phyloP scores from a whole-genome alignment of 2,888 invertebrate genomes.

The Cerceris rybyensis region DNA sequence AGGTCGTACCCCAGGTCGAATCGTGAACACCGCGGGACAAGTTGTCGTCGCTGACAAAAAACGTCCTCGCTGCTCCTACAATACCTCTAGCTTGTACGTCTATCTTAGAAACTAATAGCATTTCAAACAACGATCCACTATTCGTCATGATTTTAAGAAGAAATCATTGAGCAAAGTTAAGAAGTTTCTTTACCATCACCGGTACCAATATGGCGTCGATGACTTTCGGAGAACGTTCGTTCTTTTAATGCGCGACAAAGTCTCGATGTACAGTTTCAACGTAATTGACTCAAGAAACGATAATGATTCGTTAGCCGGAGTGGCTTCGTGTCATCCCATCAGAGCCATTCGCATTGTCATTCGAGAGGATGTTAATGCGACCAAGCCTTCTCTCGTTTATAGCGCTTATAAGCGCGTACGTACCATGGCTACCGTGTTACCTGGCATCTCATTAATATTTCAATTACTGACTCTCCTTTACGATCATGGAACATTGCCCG shows the following conservation, averaged over 20 bases:
- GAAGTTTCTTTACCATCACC: too few relatives aligned
- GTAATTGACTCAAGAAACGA: constrained; percentile 46
- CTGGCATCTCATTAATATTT: constrained; percentile 65
- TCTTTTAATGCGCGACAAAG: constrained; percentile 52
- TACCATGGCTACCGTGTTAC: constrained; percentile 35
- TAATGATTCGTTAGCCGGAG: constrained; percentile 55
- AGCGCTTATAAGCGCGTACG: constrained; percentile 26
- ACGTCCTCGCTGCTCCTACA: constrained; percentile 46
- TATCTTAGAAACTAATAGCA: constrained; percentile 28
- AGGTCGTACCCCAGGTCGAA: constrained; percentile 76
- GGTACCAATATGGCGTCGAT: constrained; percentile 21
- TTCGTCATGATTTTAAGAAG: neutral
- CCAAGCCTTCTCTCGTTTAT: constrained; percentile 53
- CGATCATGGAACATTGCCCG: constrained; percentile 35
- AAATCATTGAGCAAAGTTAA: too few relatives aligned
- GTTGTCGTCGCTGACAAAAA: constrained; percentile 69
- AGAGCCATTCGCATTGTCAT: constrained; percentile 45
- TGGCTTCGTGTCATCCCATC: constrained; percentile 18
- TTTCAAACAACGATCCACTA: constrained; percentile 10
- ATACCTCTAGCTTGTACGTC: constrained; percentile 27
- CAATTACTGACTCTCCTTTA: constrained; percentile 61
- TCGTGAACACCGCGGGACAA: constrained; percentile 77
- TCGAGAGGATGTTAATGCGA: constrained; percentile 45
- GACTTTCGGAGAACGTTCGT: constrained; percentile 41
- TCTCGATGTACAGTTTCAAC: constrained; percentile 54